Evolutionary conservation across 2,113 vertebrate genomes (phyloP).

Genomic region (Argyrosomus japonicus): DNA sequence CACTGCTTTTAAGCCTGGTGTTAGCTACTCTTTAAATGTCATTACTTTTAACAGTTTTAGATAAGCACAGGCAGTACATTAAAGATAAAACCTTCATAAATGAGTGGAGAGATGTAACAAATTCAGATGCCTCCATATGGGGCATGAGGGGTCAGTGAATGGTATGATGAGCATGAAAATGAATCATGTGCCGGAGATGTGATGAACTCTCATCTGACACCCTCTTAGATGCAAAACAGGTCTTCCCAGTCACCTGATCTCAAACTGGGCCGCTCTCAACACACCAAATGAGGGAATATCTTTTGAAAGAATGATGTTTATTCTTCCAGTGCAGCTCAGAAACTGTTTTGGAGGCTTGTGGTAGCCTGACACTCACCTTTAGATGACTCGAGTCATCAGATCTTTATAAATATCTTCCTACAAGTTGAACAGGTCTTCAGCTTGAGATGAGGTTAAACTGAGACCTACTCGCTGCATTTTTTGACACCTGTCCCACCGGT

Average conservation of each 20-base stretch:
- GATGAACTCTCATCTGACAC: not conserved
- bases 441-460: conserved; percentile 23
- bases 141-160: not conserved
- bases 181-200: not conserved
- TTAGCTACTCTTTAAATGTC: not conserved
- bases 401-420: conserved; percentile 7
- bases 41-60: not conserved
- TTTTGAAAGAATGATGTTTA: not conserved
- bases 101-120: not conserved
- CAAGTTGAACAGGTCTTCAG: conserved; percentile 13
- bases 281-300: not conserved
- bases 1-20: not conserved
- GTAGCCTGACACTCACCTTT: not conserved
- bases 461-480: conserved; percentile 40
- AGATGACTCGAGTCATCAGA: not conserved
- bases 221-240: not conserved
- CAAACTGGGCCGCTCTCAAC: not conserved
- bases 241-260: conserved; percentile 2
- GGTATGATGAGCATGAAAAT: not conserved
- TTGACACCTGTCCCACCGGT: conserved; percentile 62
- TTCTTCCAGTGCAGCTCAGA: not conserved
- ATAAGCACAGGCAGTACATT: not conserved
- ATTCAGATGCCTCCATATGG: not conserved
- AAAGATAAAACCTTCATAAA: not conserved
- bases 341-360: not conserved